These are phyloP conservation scores for Macroteleia sp. DNA, from an alignment of 2,888 invertebrate genomes.

Conservation along the genomic window DNA sequence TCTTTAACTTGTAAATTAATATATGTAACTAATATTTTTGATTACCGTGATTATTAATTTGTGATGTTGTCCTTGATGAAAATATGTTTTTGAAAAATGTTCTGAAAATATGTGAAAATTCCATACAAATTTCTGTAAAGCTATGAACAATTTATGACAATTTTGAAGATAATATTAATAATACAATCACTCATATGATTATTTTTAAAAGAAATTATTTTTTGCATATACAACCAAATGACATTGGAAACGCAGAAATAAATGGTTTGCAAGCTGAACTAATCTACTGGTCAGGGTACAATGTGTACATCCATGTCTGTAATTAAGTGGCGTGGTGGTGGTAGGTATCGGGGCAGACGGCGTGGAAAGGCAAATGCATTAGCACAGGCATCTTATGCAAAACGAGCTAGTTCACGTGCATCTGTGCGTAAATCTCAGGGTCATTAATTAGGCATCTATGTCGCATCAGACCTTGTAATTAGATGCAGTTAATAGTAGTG, in stretches of 20 bases:
- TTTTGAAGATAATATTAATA: too few relatives aligned
- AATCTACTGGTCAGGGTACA: constrained; percentile 54
- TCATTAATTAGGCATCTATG: constrained; percentile 83
- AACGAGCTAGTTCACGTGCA: constrained; percentile 78
- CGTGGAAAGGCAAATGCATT: constrained; percentile 71
- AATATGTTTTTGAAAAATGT: too few relatives aligned
- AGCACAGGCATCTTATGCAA: constrained; percentile 76
- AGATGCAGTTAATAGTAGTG: constrained; percentile 83
- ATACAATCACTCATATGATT: too few relatives aligned
- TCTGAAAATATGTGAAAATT: too few relatives aligned
- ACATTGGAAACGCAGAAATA: constrained; percentile 10
- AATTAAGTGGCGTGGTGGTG: constrained; percentile 43
- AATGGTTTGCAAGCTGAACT: constrained; percentile 38
- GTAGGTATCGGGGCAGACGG: constrained; percentile 54
- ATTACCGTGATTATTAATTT: too few relatives aligned
- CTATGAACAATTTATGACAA: too few relatives aligned
- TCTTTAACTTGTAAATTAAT: too few relatives aligned
- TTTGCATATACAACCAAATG: too few relatives aligned
- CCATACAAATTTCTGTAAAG: too few relatives aligned
- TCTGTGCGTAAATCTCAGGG: constrained; percentile 80
- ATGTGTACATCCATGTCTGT: constrained; percentile 41
- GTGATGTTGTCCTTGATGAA: too few relatives aligned
- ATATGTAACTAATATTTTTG: too few relatives aligned
- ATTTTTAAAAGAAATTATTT: too few relatives aligned
- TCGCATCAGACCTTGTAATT: constrained; percentile 81